Base-by-base conservation (phyloP, 2,113 vertebrate genomes). In the Xenopus borealis region DNA sequence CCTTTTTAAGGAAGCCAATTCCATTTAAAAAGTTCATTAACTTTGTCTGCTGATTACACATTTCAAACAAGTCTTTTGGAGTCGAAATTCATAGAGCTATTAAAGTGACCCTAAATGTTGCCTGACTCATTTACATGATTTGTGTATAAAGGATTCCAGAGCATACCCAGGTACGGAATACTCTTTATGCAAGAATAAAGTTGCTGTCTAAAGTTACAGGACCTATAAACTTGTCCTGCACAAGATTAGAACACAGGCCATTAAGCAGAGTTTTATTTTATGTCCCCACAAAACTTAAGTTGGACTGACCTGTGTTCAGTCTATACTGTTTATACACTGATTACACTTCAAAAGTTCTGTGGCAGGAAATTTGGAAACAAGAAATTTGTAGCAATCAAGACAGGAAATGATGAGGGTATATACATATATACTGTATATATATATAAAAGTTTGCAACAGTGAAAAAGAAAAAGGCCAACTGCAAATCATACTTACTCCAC, bases 341-440 rank as follows among this genome's bases (percentile, higher is more conserved):
- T 77, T 77, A 70, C 61, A 77, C 74, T 70, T 77, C 74, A 77
- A 77, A 40, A 77, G 74, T 47, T 77, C 67, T 46, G 30, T 20
- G 47, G 67, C 74, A 77, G 66, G 74, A 77, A 77, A 64, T 62
- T 20, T 46, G 40, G 50, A 27, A 40, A 77, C 19, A 77, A 70
- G 66, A 64, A 68, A 69, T 59, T 64, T 69, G 74, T 16, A 70
- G 67, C 50, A 77, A 77, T 77, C 66, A 77, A 63, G 61, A 62
- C 74, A 77, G 74, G 67, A 77, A 77, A 77, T 69, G 74, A 70
- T 77, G 74, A 64, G 59, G 59, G 67, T 30, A 64, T 44, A 40
- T 9, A 40, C 5, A 40, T 9, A 40, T 9, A 40, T 9, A 40
- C n/a, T 9, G 1, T 9, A 40, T 40, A 40, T 40, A 40, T 40